Conservation (phyloP, 2,797 vertebrate genomes). For the Lagorchestes hirsutus region DNA sequence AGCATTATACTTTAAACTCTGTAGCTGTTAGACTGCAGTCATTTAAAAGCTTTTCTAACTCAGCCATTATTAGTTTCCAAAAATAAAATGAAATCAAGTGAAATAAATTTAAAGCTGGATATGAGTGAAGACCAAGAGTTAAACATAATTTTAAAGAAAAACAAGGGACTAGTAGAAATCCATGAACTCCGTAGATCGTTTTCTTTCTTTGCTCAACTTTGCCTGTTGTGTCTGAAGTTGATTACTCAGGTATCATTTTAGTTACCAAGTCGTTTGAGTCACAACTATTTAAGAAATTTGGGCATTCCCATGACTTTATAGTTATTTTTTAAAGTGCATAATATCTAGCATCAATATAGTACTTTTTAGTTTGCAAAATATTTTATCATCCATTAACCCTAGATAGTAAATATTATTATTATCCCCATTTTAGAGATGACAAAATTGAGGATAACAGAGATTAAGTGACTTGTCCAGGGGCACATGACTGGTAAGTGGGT, state of each 20-base stretch:
- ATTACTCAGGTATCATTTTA: neutral
- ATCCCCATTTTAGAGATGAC: neutral
- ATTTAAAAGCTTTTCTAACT: conserved; percentile 73
- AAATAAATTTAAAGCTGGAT: conserved; percentile 76
- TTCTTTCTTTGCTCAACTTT: conserved; percentile 8
- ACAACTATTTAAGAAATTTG: neutral
- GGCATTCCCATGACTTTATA: neutral
- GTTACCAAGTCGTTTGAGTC: neutral
- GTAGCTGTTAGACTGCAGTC: conserved; percentile 56
- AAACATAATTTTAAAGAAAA: conserved; percentile 77
- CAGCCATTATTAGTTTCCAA: conserved; percentile 64
- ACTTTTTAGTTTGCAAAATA: neutral
- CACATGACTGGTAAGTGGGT: neutral
- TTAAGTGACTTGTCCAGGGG: neutral
- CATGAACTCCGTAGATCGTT: neutral
- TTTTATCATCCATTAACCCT: neutral
- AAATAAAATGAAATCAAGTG: neutral
- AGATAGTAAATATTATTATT: neutral
- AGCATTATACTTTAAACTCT: conserved; percentile 57
- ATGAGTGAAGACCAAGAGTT: conserved; percentile 66
- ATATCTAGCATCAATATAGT: neutral
- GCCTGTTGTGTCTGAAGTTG: neutral
- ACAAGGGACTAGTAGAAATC: conserved; percentile 37
- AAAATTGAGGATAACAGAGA: neutral
- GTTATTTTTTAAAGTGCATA: neutral